Base-by-base conservation (phyloP, 2,797 vertebrate species). In the Microctenopoma steveboyesi region DNA sequence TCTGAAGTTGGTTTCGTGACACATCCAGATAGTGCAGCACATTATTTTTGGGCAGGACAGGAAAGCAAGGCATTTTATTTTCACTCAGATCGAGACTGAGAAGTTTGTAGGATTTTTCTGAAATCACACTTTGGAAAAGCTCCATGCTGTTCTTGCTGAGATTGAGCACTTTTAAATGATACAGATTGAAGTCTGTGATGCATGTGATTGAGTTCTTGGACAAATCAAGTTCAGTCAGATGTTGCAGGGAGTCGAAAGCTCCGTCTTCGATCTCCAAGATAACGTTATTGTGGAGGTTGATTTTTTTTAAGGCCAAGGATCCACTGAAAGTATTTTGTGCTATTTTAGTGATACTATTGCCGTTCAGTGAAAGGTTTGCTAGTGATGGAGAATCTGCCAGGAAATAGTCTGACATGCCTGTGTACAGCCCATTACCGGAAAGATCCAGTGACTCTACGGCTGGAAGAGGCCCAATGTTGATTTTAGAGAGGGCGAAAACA, bases 191-290 rank as follows among this genome's bases (percentile, higher is more conserved):
- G 89, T 96, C 93, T 0, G 93, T 94, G 86, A 99, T 97, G 88
- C 98, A 99, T 1, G 95, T 95, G 85, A 99, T 96, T 1, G 97
- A 99, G 80, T 99, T 99, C 84, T 94, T 95, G 67, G 97, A 98
- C 72, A 99, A 89, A 49, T 98, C 96, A 0, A 99, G 96, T 55
- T 95, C 95, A 5, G 89, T 91, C 67, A 99, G 94, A 64, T 69
- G 74, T 30, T 50, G 28, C 52, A 98, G 79, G 1, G 86, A 83
- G 45, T 97, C 95, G 27, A 99, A 98, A n/a, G 97, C 94, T 0
- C 97, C 96, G 0, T 95, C 95, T 78, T 99, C 95, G 1, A 99
- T 99, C 83, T 98, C 96, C 90, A 99, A 86, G 62, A 99, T 96
- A 76, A 98, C 95, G 0, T 99, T 99, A 51, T 96, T 97, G 63